phyloP scores from a whole-genome alignment of 92 coral and sea anemone genomes.

The Pocillopora meandrina region DNA sequence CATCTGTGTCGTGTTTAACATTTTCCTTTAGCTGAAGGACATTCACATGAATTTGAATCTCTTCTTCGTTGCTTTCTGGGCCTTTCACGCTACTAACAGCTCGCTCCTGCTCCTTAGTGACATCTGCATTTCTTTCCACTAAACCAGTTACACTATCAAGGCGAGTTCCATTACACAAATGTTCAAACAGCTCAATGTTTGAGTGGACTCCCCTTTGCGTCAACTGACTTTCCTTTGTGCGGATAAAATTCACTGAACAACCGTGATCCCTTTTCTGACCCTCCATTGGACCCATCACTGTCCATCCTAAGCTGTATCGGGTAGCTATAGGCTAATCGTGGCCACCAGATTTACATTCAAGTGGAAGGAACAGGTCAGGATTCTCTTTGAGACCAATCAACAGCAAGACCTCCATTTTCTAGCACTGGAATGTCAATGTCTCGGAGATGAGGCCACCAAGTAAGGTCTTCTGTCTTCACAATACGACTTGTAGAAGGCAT shows the following conservation, averaged over 20 bases:
- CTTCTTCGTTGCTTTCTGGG: neutral
- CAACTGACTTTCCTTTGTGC: neutral
- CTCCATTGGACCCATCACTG: conserved; percentile 70
- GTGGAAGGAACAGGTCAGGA: conserved; percentile 47
- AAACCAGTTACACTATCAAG: neutral
- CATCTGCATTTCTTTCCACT: neutral
- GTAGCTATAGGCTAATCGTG: conserved; percentile 47
- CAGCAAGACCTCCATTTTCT: conserved; percentile 30
- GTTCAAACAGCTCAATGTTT: neutral
- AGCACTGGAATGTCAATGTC: conserved; percentile 36
- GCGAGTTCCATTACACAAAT: neutral
- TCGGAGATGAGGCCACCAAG: conserved; percentile 49
- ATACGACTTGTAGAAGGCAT: conserved; percentile 66
- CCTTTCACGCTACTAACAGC: neutral
- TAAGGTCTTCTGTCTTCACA: conserved; percentile 40
- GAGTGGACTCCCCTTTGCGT: neutral
- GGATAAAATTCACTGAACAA: conserved; percentile 56
- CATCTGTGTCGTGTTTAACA: conserved; percentile 7
- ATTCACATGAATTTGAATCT: neutral
- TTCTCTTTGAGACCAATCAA: conserved; percentile 44
- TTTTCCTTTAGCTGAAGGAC: conserved; percentile 24
- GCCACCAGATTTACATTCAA: conserved; percentile 48
- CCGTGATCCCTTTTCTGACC: conserved; percentile 28
- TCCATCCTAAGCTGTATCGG: conserved; percentile 70
- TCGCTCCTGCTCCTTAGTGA: neutral